These are phyloP conservation scores for Flabesymbios commensalis DNA, from an alignment of 2,888 invertebrate genomes.

Conservation along the genomic window DNA sequence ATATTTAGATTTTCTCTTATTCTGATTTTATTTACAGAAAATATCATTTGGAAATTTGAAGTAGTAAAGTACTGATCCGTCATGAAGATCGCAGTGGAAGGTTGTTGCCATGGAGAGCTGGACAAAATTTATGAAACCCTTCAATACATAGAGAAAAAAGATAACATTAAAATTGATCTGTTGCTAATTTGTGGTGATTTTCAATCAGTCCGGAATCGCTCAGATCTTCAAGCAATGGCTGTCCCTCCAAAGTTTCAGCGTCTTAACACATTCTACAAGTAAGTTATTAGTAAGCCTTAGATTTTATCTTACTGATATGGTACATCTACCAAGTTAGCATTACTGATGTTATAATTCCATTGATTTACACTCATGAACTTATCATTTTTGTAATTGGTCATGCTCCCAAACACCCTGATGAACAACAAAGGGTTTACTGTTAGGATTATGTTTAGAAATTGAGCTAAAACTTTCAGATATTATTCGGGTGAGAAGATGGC, in stretches of 20 bases:
- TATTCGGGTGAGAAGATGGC: slow-evolving; percentile 89
- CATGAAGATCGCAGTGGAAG: slow-evolving; percentile 79
- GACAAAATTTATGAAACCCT: slow-evolving; percentile 92
- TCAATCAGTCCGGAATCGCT: slow-evolving; percentile 87
- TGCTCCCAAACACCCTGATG: too few species aligned
- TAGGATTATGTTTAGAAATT: too few species aligned
- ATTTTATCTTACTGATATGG: too few species aligned
- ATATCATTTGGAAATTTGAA: too few species aligned
- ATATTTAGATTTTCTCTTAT: too few species aligned
- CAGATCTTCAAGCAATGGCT: slow-evolving; percentile 91
- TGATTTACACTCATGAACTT: background rate
- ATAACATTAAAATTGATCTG: slow-evolving; percentile 81
- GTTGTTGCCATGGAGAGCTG: slow-evolving; percentile 97
- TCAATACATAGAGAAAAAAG: slow-evolving; percentile 73
- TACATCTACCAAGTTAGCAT: too few species aligned
- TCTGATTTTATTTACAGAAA: too few species aligned
- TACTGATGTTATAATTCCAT: too few species aligned
- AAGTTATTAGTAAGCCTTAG: slow-evolving; percentile 42
- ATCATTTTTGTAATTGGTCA: background rate
- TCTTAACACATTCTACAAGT: slow-evolving; percentile 93
- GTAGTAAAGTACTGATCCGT: background rate
- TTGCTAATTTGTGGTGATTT: slow-evolving; percentile 98
- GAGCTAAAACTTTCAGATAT: slow-evolving; percentile 81
- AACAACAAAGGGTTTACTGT: too few species aligned
- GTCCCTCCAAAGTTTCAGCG: slow-evolving; percentile 88